These are phyloP conservation scores for Gallinago solitaria DNA, from an alignment of 2,797 vertebrate species.

Conservation along the genomic window DNA sequence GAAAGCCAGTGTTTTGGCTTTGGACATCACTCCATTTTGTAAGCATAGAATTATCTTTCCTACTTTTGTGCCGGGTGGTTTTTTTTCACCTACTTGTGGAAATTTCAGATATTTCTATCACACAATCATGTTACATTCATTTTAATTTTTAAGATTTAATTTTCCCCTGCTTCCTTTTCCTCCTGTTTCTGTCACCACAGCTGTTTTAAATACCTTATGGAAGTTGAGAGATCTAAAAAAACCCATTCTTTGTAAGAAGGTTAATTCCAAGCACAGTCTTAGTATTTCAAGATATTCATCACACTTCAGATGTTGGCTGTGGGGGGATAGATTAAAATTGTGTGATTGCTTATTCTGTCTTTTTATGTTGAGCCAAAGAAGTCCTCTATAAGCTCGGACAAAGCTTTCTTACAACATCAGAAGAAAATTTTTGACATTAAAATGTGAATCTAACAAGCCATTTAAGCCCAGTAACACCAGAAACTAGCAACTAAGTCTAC, in stretches of 20 bases:
- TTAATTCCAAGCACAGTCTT: not conserved
- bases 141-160: not conserved
- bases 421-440: not conserved
- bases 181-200: not conserved
- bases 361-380: not conserved
- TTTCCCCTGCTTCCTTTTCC: not conserved
- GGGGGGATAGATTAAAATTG: not conserved
- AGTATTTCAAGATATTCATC: not conserved
- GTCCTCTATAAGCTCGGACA: not conserved
- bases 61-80: not conserved
- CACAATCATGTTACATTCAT: not conserved
- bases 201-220: not conserved
- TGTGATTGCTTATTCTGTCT: not conserved
- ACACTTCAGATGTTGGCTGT: not conserved
- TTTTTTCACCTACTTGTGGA: not conserved
- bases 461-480: not conserved
- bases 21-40: not conserved
- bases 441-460: not conserved
- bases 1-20: not conserved
- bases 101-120: not conserved
- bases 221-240: not conserved
- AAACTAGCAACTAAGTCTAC: not conserved
- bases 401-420: not conserved
- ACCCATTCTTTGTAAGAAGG: not conserved
- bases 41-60: not conserved